Evolutionary conservation across 2,113 vertebrate genomes (phyloP).

Genomic region (Pseudois nayaur): DNA sequence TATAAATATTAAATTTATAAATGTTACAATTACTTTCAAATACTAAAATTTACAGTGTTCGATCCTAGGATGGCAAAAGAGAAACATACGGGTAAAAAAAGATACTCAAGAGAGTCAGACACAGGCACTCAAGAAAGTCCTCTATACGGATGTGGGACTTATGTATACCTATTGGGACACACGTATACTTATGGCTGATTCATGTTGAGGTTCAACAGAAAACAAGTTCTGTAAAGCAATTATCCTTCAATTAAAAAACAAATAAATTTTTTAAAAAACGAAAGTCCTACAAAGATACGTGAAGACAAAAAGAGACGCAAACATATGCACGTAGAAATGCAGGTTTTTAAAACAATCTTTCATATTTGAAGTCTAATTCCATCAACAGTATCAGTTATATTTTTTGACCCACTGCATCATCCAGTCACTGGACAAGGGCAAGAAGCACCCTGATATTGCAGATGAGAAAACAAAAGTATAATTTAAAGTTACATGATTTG

Average conservation of each 20-base stretch:
- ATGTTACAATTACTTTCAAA: not conserved
- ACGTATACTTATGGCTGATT: not conserved
- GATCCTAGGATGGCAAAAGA: not conserved
- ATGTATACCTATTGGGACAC: not conserved
- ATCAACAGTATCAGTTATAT: not conserved
- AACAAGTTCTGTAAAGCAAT: not conserved
- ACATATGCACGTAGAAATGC: not conserved
- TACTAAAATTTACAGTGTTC: not conserved
- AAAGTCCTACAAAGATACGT: not conserved
- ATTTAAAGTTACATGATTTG: not conserved
- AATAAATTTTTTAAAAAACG: rapidly evolving
- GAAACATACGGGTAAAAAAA: not conserved
- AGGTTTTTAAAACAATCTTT: not conserved
- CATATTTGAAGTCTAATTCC: not conserved
- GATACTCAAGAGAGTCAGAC: not conserved
- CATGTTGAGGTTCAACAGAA: not conserved
- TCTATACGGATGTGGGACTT: not conserved
- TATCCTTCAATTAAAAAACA: not conserved
- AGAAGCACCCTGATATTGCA: not conserved
- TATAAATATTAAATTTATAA: not conserved
- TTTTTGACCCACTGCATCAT: not conserved
- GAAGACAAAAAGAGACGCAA: not conserved
- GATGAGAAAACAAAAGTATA: not conserved
- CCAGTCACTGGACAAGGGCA: not conserved
- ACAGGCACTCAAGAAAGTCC: not conserved